Conservation (phyloP, 35 echinoderm and acorn worm genomes). For the Nesometra sesokonis region DNA sequence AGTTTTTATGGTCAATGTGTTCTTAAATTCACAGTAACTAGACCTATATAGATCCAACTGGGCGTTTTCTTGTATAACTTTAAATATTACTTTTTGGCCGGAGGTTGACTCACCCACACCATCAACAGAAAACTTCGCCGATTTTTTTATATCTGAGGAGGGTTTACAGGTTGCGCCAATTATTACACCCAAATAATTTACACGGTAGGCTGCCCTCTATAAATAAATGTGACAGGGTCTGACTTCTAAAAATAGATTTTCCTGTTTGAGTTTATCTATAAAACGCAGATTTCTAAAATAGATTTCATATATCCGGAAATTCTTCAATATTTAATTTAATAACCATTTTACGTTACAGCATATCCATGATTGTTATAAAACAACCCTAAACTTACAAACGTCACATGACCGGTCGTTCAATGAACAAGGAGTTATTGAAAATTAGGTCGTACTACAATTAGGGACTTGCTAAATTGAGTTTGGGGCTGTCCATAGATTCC, state of each 20-base stretch:
- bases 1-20: not conserved
- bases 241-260: not conserved
- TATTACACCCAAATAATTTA: not conserved
- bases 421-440: no score
- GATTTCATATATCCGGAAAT: not conserved
- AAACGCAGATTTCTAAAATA: not conserved
- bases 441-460: no score
- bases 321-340: no score
- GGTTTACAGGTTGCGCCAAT: not conserved
- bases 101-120: not conserved
- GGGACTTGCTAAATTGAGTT: no score
- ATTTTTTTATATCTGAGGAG: not conserved
- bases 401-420: no score
- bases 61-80: not conserved
- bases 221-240: not conserved
- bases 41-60: not conserved
- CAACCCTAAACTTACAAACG: no score
- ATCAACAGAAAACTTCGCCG: not conserved
- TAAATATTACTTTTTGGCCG: not conserved
- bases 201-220: not conserved
- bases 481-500: no score
- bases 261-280: not conserved
- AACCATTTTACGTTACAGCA: no score
- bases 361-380: no score
- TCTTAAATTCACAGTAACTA: not conserved